Base-by-base conservation (phyloP, 2,797 vertebrate genomes). In the Spinus pinus region DNA sequence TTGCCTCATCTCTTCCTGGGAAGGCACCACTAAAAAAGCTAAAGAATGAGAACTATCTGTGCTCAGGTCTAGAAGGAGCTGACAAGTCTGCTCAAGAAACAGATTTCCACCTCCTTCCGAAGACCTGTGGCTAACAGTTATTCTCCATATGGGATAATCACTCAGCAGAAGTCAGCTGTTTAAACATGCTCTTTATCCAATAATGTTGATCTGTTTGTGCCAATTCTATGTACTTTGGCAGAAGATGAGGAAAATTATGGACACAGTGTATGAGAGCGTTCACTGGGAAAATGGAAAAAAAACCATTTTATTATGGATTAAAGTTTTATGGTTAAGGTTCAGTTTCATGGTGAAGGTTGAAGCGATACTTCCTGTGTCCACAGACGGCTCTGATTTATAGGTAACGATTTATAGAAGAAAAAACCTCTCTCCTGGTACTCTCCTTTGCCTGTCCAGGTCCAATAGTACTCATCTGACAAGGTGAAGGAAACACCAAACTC, bases 351-450 rank as follows among this genome's bases (percentile, higher is more conserved):
- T 54, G 86, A 69, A 74, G 20, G 9, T 13, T 86, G 31, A 14
- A 12, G 5, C 33, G 31, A 8, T 13, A 49, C 12, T 64, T 71
- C 72, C 57, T 2, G 0, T n/a, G 49, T 65, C 46, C 28, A 14
- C 12, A 75, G 23, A 33, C 11, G 77, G 37, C 27, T 81, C 77
- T 67, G 17, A 78, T 46, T 73, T 78, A 70, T 2, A 3, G 10
- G 22, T 62, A 49, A 60, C 0, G 0, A 56, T 33, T 64, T 57
- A 62, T 0, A 67, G 44, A 39, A 54, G 21, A 0, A 1, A 24
- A 49, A 72, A n/a, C 2, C 20, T 62, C 56, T 41, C 22, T 73
- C 9, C 14, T 35, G 10, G 2, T n/a, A 65, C 9, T 70, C 19
- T 60, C 24, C 27, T 72, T 61, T 71, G 57, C 27, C 30, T 12